phyloP scores from a whole-genome alignment of 1,140 invertebrate species.

The Tetramorium alpestre region DNA sequence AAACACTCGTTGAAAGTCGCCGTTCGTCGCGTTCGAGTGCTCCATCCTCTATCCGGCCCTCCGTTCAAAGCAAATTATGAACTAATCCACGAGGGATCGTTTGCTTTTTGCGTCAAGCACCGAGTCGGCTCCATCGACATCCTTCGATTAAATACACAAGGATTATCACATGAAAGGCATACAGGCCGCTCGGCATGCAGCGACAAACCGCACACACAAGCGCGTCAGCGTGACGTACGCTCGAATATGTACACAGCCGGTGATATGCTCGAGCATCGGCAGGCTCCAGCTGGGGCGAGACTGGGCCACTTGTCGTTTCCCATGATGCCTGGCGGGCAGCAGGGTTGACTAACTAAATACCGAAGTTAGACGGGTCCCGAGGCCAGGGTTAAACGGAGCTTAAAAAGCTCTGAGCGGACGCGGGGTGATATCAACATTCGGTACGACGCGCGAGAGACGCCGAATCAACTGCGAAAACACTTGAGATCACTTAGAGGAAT shows the following conservation, averaged over 20 bases:
- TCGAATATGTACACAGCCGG: slow-evolving; percentile 38
- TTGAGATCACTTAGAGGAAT: slow-evolving; percentile 76
- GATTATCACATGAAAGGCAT: slow-evolving; percentile 82
- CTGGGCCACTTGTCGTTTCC: slow-evolving; percentile 84
- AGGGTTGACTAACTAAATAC: slow-evolving; percentile 86
- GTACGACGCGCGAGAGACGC: slow-evolving; percentile 73
- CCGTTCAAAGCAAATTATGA: slow-evolving; percentile 67
- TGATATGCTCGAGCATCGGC: slow-evolving; percentile 35
- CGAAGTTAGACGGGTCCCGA: slow-evolving; percentile 80
- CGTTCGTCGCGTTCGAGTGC: slow-evolving; percentile 16
- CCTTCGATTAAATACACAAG: slow-evolving; percentile 80
- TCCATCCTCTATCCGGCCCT: not conserved
- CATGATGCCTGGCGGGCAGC: slow-evolving; percentile 83
- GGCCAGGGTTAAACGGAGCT: slow-evolving; percentile 84
- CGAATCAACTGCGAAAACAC: slow-evolving; percentile 84
- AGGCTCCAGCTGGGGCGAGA: slow-evolving; percentile 4
- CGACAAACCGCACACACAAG: slow-evolving; percentile 27
- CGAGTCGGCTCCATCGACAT: slow-evolving; percentile 58
- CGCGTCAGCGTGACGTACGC: not conserved
- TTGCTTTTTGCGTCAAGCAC: slow-evolving; percentile 62
- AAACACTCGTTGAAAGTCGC: slow-evolving; percentile 42
- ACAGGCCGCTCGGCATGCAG: slow-evolving; percentile 39
- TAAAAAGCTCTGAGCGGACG: slow-evolving; percentile 76
- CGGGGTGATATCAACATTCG: not conserved
- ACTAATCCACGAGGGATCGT: slow-evolving; percentile 71